These are phyloP conservation scores for Cynopterus sphinx DNA, from an alignment of 2,797 vertebrate genomes.

Conservation along the genomic window DNA sequence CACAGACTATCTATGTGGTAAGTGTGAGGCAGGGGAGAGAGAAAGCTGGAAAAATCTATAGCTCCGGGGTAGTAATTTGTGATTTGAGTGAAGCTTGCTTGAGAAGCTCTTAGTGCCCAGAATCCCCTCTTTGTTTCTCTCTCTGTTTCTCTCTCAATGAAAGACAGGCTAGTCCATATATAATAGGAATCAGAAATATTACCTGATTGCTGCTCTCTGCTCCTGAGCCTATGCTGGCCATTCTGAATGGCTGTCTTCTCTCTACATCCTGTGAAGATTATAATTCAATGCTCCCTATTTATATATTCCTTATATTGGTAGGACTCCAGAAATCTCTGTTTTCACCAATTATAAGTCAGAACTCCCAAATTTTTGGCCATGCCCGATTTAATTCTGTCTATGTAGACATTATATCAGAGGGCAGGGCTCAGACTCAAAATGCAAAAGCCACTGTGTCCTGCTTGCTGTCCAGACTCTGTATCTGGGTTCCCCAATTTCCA, in stretches of 20 bases:
- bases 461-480: conserved; percentile 8
- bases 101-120: not conserved
- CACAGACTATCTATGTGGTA: conserved; percentile 13
- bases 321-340: conserved; percentile 54
- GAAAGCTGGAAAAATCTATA: conserved; percentile 13
- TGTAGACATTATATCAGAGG: conserved; percentile 49
- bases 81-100: conserved; percentile 43
- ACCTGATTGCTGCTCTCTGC: conserved; percentile 34
- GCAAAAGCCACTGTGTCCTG: not conserved
- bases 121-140: not conserved
- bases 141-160: not conserved
- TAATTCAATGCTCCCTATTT: conserved; percentile 54
- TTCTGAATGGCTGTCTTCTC: not conserved
- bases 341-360: conserved; percentile 50
- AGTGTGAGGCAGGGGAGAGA: not conserved
- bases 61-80: conserved; percentile 3
- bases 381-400: conserved; percentile 52
- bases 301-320: conserved; percentile 39
- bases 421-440: conserved; percentile 19
- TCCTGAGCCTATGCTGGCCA: conserved; percentile 9
- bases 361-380: conserved; percentile 39
- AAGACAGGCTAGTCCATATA: not conserved
- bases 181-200: conserved; percentile 48
- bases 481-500: not conserved
- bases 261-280: conserved; percentile 60